phyloP scores from a whole-genome alignment of 1,140 invertebrate species.

The Drosophila virilis region DNA sequence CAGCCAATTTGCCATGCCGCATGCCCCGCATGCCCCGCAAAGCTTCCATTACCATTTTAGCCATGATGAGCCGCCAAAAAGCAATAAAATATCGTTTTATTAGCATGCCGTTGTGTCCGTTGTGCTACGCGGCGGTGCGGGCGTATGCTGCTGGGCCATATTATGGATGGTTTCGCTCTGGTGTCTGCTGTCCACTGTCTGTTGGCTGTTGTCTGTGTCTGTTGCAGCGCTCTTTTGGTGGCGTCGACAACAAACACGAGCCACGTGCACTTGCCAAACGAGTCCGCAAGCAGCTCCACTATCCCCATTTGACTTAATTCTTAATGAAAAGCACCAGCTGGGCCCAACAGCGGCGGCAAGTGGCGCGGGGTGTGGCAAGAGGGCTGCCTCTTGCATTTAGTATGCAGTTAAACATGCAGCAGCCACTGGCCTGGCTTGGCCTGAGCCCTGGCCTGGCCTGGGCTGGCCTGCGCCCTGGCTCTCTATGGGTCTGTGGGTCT shows the following conservation, averaged over 20 bases:
- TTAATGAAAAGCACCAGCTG: conserved; percentile 55
- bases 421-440: conserved; percentile 5
- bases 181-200: not conserved
- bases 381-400: conserved; percentile 52
- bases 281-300: conserved; percentile 11
- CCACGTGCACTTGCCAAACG: conserved; percentile 70
- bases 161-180: conserved; percentile 7
- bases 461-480: not conserved
- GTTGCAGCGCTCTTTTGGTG: not conserved
- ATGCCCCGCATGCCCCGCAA: not conserved
- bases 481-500: conserved; percentile 73
- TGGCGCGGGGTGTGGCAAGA: not conserved
- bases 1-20: conserved; percentile 56
- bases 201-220: too few species aligned
- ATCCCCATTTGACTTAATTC: conserved; percentile 40
- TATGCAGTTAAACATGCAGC: conserved; percentile 61
- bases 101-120: conserved; percentile 42
- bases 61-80: conserved; percentile 71
- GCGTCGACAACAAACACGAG: conserved; percentile 54
- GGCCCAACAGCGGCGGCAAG: not conserved
- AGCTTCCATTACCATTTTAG: conserved; percentile 38
- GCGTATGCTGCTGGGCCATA: not conserved
- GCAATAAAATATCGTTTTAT: conserved; percentile 77
- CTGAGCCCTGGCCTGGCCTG: not conserved
- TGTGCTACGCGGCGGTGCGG: not conserved